phyloP scores from a whole-genome alignment of 2,113 vertebrate genomes.

The Helogale parvula region DNA sequence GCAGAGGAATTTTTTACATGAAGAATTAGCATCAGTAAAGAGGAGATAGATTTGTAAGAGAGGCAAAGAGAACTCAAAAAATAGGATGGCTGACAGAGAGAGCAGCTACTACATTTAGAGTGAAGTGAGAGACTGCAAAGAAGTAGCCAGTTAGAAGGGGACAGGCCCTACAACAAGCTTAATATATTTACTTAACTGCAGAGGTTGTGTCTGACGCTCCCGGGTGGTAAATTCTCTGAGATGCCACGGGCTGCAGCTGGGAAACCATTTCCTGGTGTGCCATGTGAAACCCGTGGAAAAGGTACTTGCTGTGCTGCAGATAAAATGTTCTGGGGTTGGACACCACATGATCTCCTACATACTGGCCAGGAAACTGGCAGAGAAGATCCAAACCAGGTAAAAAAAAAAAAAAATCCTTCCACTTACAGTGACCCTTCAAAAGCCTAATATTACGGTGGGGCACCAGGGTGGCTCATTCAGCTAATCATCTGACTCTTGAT shows the following conservation, averaged over 20 bases:
- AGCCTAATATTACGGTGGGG: neutral
- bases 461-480: too few species aligned
- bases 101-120: neutral
- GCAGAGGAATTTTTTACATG: neutral
- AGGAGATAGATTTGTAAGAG: neutral
- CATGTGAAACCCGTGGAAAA: neutral
- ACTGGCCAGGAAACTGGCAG: neutral
- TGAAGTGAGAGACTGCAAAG: neutral
- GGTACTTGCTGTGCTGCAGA: neutral
- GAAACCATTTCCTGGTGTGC: neutral
- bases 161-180: neutral
- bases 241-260: rapidly evolving
- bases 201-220: neutral
- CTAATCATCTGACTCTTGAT: too few species aligned
- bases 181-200: neutral
- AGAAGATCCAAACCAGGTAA: neutral
- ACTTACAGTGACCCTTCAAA: neutral
- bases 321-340: neutral
- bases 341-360: rapidly evolving
- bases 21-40: neutral
- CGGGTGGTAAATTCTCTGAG: neutral
- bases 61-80: neutral
- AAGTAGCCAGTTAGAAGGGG: neutral
- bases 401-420: neutral
- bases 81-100: neutral